A percentile compares a stretch with the other conserved stretches of the same genome.
Conservation (phyloP, 2,113 vertebrate genomes). For the Zosterops borbonicus region DNA sequence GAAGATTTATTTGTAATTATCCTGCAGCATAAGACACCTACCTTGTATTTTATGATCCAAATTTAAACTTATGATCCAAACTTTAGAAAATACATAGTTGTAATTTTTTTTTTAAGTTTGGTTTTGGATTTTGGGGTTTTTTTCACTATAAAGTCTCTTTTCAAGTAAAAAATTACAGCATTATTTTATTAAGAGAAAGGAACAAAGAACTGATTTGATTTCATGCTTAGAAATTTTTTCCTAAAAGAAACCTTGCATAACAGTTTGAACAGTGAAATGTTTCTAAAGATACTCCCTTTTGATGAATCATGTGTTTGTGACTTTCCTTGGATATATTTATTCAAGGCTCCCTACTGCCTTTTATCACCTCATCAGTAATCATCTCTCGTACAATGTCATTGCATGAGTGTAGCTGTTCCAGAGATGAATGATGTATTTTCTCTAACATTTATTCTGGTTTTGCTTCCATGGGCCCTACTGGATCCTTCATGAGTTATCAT, state of each 20-base stretch:
- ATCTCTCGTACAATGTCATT: background rate
- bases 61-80: background rate
- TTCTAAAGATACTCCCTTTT: slow-evolving; percentile 6
- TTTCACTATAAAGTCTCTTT: background rate
- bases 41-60: background rate
- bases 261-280: background rate
- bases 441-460: background rate
- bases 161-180: background rate
- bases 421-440: slow-evolving; percentile 2
- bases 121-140: background rate
- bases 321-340: slow-evolving; percentile 13
- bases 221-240: background rate
- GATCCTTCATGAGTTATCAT: background rate
- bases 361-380: slow-evolving; percentile 32
- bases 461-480: background rate
- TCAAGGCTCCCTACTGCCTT: background rate
- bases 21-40: background rate
- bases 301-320: slow-evolving; percentile 20
- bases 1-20: background rate
- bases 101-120: background rate
- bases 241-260: background rate
- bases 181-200: background rate
- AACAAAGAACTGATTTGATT: background rate
- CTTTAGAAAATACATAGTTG: background rate
- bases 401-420: background rate